These are phyloP conservation scores for Drosophila helvetica DNA, from an alignment of 2,888 invertebrate genomes.

Conservation along the genomic window DNA sequence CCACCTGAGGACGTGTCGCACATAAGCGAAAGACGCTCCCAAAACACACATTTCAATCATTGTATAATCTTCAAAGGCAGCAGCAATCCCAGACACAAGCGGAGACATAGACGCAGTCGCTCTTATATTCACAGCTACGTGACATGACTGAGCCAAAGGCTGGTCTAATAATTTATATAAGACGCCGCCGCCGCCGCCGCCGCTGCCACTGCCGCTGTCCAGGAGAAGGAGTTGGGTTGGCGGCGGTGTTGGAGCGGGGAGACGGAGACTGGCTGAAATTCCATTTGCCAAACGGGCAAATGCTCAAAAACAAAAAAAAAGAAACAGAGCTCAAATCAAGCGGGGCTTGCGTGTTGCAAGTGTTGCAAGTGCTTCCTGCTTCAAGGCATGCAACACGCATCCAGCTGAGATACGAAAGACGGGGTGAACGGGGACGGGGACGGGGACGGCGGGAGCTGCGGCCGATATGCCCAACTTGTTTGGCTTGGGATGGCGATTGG, in stretches of 20 bases:
- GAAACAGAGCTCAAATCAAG: constrained; percentile 57
- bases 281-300: constrained; percentile 66
- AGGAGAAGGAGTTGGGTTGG: constrained; percentile 5
- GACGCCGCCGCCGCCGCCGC: constrained; percentile 16
- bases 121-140: constrained; percentile 41
- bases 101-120: constrained; percentile 17
- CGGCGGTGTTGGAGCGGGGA: neutral
- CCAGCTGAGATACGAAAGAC: constrained; percentile 11
- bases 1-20: constrained; percentile 33
- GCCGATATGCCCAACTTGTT: constrained; percentile 54
- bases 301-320: constrained; percentile 23
- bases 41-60: constrained; percentile 44
- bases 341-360: constrained; percentile 71
- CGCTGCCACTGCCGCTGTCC: neutral
- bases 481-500: constrained; percentile 55
- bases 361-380: constrained; percentile 77
- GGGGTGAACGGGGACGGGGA: neutral
- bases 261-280: constrained; percentile 54
- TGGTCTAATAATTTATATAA: constrained; percentile 65
- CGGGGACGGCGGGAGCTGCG: neutral
- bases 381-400: constrained; percentile 67
- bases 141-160: constrained; percentile 56
- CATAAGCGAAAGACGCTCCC: constrained; percentile 38
- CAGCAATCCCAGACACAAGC: constrained; percentile 15
- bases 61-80: constrained; percentile 40